Base-by-base conservation (phyloP, 1,140 invertebrate species). In the Agrypnia vestita region DNA sequence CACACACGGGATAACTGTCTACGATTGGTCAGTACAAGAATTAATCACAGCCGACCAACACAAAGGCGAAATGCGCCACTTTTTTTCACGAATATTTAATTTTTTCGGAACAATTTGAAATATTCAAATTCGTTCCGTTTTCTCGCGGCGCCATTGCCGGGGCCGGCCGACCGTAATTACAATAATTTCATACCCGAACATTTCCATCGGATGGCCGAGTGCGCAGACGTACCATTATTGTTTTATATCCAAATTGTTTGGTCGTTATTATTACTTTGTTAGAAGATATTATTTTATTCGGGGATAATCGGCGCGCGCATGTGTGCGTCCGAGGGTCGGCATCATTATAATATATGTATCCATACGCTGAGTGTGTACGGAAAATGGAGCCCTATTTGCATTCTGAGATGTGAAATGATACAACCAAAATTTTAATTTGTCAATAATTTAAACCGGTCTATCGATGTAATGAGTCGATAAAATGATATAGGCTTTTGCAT, bases 211-310 rank as follows among this genome's bases (percentile, higher is more conserved):
- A 55, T 21, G 51, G 71, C 21, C 71, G 51, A n/a, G 35, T 25
- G 53, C 7, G 71, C 51, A 55, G 71, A 71, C 71, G 71, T 59
- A 59, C 71, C 64, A 78, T 82, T 82, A 82, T 82, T 82, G 80
- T 82, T 76, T 79, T 76, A 76, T 76, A 82, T 82, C 80, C 76
- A 82, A 82, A 82, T 82, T 77, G 77, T 82, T 76, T 59, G 76
- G 76, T 62, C 43, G 74, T 35, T 25, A 56, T 76, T 76, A 76
- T 79, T 82, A 82, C 76, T 82, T 76, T 82, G 80, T 82, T 78
- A 75, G 80, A 44, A 51, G 79, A 81, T 81, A 67, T 78, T 80
- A 80, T 81, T 81, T 81, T 77, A 73, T 81, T 78, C 72, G 71
- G 55, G 73, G 12, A 61, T 79, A 79, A 79, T 73, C 77, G 51